Percentiles rank a stretch among this genome's conserved stretches.
These are phyloP conservation scores for Cheirogaleus medius DNA, from an alignment of 2,113 vertebrate species.

Conservation along the genomic window DNA sequence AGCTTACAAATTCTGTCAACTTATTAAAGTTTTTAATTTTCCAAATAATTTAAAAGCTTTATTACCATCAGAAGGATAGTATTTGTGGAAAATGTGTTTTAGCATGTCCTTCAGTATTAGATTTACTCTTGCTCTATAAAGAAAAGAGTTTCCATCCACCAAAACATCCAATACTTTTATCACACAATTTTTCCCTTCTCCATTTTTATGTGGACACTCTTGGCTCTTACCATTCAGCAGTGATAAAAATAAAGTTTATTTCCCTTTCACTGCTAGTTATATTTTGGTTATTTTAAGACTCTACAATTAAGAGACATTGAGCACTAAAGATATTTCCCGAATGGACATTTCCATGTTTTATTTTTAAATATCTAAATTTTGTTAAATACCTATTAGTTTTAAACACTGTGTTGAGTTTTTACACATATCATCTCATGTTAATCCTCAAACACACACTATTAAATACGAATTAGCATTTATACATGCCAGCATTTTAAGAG, in stretches of 20 bases:
- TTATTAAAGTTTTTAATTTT: background rate
- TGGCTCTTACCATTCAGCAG: background rate
- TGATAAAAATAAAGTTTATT: background rate
- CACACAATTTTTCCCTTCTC: background rate
- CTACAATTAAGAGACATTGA: background rate
- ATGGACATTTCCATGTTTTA: background rate
- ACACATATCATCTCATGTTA: background rate
- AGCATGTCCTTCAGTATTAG: background rate
- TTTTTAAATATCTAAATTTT: background rate
- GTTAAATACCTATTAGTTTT: background rate
- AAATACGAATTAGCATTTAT: background rate
- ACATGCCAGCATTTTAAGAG: background rate
- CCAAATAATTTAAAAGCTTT: background rate
- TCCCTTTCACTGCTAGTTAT: background rate
- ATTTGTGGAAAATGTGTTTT: no score
- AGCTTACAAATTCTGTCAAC: background rate
- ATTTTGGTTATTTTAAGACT: background rate
- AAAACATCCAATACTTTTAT: background rate
- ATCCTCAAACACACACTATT: background rate
- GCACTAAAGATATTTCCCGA: background rate
- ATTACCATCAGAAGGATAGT: background rate
- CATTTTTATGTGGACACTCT: background rate
- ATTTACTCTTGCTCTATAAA: background rate
- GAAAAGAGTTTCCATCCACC: background rate
- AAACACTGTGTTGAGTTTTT: background rate